Base-by-base conservation (phyloP, 2,888 invertebrate genomes). In the Sclerodermus sp. region DNA sequence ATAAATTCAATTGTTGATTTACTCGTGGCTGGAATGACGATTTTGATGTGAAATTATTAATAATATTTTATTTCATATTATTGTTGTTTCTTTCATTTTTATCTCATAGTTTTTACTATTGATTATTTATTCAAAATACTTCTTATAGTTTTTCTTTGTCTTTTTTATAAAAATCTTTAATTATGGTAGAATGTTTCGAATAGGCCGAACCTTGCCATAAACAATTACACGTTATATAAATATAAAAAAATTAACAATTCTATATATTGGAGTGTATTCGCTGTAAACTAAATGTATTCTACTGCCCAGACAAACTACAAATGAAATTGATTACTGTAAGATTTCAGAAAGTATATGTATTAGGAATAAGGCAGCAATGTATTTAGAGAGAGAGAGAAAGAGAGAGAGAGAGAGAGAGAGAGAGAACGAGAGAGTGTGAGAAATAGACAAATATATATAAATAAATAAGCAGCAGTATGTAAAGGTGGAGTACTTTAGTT, bases 131-230 rank as follows among this genome's bases (percentile, higher is more conserved):
- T 31, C 31, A 6, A 9, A 31, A 31, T 31, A 6, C 6, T 31
- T n/a, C 12, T 31, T 31, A 31, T 31, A 12, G 31, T 31, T 12
- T 12, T 9, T 31, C 31, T 31, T 31, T 31, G n/a, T n/a, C n/a
- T n/a, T n/a, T n/a, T n/a, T n/a, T n/a, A n/a, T n/a, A n/a, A n/a
- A n/a, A n/a, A n/a, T n/a, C n/a, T n/a, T 8, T 5, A 23, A 23
- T 23, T 8, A 8, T 8, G 23, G 4, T 23, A 23, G 23, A 8
- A 51, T 36, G 42, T 64, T 45, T 64, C 53, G 42, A 60, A 51
- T 62, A 56, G 60, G 62, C 64, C 64, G 52, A 54, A 55, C 63
- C 70, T 72, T 66, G 70, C 63, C 69, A 68, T 60, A 62, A 56
- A 54, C 48, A 18, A 55, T 62, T 57, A 56, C 47, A 18, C 54